phyloP scores from a whole-genome alignment of 2,113 vertebrate species.

The Scomber scombrus region DNA sequence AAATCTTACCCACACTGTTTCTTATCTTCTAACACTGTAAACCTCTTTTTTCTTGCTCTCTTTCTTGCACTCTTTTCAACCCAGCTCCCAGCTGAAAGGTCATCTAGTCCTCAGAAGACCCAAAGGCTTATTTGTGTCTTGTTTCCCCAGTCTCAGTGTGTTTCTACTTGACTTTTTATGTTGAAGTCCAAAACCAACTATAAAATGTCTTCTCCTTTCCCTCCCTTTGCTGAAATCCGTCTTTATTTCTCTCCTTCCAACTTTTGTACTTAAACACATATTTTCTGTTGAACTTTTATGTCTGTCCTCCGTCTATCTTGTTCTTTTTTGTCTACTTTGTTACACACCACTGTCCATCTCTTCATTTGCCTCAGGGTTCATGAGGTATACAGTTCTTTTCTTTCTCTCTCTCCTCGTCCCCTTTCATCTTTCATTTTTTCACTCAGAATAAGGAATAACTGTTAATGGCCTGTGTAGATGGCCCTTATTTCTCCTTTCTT shows the following conservation, averaged over 20 bases:
- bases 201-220: conserved; percentile 23
- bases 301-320: conserved; percentile 11
- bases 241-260: conserved; percentile 5
- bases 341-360: conserved; percentile 48
- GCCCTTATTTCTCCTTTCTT: conserved; percentile 40
- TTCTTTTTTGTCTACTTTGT: conserved; percentile 31
- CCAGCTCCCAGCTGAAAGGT: conserved; percentile 60
- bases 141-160: conserved; percentile 26
- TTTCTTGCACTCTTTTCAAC: conserved; percentile 45
- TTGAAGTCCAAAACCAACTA: conserved; percentile 37
- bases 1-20: conserved; percentile 52
- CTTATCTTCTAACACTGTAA: conserved; percentile 40
- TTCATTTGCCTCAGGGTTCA: conserved; percentile 45
- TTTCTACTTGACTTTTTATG: conserved; percentile 48
- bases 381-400: conserved; percentile 33
- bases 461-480: conserved; percentile 60
- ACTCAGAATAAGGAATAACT: conserved; percentile 27
- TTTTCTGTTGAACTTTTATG: conserved; percentile 25
- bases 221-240: not conserved
- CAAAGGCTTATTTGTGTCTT: conserved; percentile 36
- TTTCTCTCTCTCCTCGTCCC: conserved; percentile 12
- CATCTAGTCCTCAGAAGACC: conserved; percentile 43
- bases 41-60: conserved; percentile 14
- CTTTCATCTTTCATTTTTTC: conserved; percentile 46
- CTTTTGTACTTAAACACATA: conserved; percentile 23